Percentiles rank a stretch among this genome's conserved stretches.
Conservation (phyloP, 92 coral and sea anemone genomes). For the Epizoanthus fatuus region DNA sequence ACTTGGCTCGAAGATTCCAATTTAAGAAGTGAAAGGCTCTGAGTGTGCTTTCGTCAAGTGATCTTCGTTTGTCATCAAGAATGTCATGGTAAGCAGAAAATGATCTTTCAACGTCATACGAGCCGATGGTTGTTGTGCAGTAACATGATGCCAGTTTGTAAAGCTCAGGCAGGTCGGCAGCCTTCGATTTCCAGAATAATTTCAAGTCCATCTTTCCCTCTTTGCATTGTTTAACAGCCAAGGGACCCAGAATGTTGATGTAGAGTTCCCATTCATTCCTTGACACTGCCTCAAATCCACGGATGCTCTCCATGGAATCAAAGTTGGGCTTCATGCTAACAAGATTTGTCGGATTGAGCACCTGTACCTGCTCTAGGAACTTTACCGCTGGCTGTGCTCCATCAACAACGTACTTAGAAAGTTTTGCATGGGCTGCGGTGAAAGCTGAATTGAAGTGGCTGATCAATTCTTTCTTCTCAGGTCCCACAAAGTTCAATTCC, state of each 20-base stretch:
- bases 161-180: conserved; percentile 41
- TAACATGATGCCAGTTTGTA: conserved; percentile 76
- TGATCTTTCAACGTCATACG: conserved; percentile 68
- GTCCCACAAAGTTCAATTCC: conserved; percentile 1
- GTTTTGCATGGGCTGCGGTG: conserved; percentile 8
- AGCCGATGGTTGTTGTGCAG: conserved; percentile 64
- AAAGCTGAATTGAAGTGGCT: conserved; percentile 10
- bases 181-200: conserved; percentile 64
- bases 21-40: conserved; percentile 69
- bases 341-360: conserved; percentile 23
- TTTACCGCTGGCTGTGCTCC: conserved; percentile 37
- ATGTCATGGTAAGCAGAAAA: conserved; percentile 69
- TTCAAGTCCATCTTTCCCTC: conserved; percentile 38
- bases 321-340: background rate
- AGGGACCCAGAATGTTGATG: conserved; percentile 41
- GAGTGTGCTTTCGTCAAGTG: conserved; percentile 62
- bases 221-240: conserved; percentile 53
- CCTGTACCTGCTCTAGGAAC: conserved; percentile 15
- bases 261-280: conserved; percentile 65
- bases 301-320: conserved; percentile 39
- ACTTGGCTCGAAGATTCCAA: conserved; percentile 61
- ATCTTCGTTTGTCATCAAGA: conserved; percentile 70
- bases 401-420: conserved; percentile 23
- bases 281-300: conserved; percentile 50
- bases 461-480: conserved; percentile 14